Percentiles rank a stretch among this genome's conserved stretches.
These are phyloP conservation scores for Urocynchramus pylzowi DNA, from an alignment of 2,113 vertebrate species.

Conservation along the genomic window DNA sequence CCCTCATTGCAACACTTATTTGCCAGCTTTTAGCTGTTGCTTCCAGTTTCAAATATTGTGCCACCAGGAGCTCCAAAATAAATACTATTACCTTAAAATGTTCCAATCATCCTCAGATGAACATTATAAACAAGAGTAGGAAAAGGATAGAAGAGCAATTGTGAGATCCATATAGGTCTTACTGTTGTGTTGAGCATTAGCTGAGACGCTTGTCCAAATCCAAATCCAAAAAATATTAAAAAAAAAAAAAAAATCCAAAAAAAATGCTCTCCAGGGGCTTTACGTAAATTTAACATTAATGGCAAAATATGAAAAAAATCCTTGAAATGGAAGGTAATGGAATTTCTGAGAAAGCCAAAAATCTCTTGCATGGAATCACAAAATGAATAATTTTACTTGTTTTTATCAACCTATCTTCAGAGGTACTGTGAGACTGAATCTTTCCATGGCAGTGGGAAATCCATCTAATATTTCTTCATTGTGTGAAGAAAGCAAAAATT, in stretches of 20 bases:
- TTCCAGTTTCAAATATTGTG: neutral
- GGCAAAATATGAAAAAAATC: neutral
- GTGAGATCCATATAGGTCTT: neutral
- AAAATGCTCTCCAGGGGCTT: neutral
- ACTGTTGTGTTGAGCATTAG: neutral
- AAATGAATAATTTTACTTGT: neutral
- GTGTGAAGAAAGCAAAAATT: neutral
- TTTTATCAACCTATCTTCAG: neutral
- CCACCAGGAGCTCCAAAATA: neutral
- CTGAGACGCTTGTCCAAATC: neutral
- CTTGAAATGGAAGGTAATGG: neutral
- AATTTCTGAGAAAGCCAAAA: neutral
- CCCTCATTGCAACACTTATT: neutral
- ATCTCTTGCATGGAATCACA: neutral
- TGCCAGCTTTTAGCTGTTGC: neutral
- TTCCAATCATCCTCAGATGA: neutral
- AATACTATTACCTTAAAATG: neutral
- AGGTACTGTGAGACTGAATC: neutral
- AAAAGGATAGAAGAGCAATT: neutral
- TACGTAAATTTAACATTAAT: neutral
- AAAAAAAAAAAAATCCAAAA: too few species aligned
- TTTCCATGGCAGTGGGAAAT: neutral
- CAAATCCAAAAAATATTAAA: too few species aligned
- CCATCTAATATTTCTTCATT: neutral
- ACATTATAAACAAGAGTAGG: neutral